Percentiles rank a stretch among this genome's conserved stretches.
phyloP scores from a whole-genome alignment of 2,888 invertebrate genomes.

The Lochmaea capreae region DNA sequence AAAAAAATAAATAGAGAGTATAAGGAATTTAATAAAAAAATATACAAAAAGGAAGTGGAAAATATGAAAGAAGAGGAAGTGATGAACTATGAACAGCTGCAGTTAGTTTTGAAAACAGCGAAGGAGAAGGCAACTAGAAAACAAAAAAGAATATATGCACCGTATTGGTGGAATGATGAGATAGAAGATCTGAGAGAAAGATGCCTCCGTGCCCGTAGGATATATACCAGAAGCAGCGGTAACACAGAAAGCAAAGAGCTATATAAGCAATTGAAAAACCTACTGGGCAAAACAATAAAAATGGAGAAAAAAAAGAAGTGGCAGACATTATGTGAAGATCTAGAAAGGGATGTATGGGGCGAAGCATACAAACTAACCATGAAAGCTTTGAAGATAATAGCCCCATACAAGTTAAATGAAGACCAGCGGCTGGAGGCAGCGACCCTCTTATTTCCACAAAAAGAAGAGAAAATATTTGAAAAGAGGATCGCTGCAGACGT shows the following conservation, averaged over 20 bases:
- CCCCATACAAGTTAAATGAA: constrained; percentile 13
- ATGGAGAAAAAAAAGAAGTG: constrained; percentile 12
- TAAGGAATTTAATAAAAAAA: no score
- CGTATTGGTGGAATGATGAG: constrained; percentile 11
- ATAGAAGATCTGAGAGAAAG: not conserved
- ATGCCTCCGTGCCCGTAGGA: not conserved
- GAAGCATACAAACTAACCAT: constrained; percentile 18
- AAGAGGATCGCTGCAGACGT: not conserved
- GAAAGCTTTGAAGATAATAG: not conserved
- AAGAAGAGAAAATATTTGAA: not conserved
- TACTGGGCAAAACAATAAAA: constrained; percentile 9
- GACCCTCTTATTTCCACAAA: constrained; percentile 17
- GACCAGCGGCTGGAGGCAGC: constrained; percentile 1
- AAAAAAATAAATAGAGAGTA: no score
- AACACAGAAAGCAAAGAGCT: no score
- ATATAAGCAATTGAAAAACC: not conserved
- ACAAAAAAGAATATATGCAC: no score
- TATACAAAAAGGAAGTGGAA: no score
- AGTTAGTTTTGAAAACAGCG: no score
- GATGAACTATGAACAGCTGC: no score
- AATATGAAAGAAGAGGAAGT: no score
- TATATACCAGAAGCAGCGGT: not conserved
- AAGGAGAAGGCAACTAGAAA: no score
- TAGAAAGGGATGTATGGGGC: constrained; percentile 19
- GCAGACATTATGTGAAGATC: constrained; percentile 5